phyloP scores from a whole-genome alignment of 2,888 invertebrate genomes.

The Eucera pruinosa region DNA sequence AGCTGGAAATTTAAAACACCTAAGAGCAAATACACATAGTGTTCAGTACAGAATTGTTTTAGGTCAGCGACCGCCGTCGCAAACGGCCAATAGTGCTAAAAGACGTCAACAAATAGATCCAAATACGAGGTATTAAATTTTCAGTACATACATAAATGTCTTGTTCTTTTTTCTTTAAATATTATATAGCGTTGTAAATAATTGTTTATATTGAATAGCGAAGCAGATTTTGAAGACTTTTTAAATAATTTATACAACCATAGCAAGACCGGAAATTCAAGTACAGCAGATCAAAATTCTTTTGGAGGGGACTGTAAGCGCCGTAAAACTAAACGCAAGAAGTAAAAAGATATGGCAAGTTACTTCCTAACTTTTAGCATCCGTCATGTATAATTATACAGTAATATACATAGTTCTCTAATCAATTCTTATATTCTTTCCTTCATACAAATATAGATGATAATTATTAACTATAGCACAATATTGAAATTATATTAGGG shows the following conservation, averaged over 20 bases:
- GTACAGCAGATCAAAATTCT: slow-evolving; percentile 78
- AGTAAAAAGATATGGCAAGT: slow-evolving; percentile 69
- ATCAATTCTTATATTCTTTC: slow-evolving; percentile 71
- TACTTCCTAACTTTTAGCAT: slow-evolving; percentile 69
- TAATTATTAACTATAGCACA: slow-evolving; percentile 54
- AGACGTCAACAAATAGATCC: slow-evolving; percentile 80
- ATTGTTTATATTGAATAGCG: slow-evolving; percentile 83
- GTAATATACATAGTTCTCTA: slow-evolving; percentile 74
- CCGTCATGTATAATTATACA: slow-evolving; percentile 74
- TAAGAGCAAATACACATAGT: slow-evolving; percentile 95
- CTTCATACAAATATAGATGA: slow-evolving; percentile 39
- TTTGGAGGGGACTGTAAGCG: slow-evolving; percentile 79
- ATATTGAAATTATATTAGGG: slow-evolving; percentile 42
- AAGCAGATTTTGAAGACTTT: slow-evolving; percentile 92
- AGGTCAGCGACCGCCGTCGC: slow-evolving; percentile 87
- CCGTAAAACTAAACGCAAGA: slow-evolving; percentile 82
- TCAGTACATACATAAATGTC: not conserved
- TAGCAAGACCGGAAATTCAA: slow-evolving; percentile 84
- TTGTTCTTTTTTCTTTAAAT: not conserved
- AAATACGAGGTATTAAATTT: slow-evolving; percentile 77
- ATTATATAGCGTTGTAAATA: not conserved
- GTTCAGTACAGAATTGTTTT: slow-evolving; percentile 95
- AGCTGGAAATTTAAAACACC: slow-evolving; percentile 91
- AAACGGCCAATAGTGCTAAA: slow-evolving; percentile 74
- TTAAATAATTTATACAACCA: slow-evolving; percentile 92